Percentiles rank a stretch among this genome's conserved stretches.
phyloP scores from a whole-genome alignment of 37 sponge, comb jelly and placozoan species.

The Aphrocallistes beatrix region DNA sequence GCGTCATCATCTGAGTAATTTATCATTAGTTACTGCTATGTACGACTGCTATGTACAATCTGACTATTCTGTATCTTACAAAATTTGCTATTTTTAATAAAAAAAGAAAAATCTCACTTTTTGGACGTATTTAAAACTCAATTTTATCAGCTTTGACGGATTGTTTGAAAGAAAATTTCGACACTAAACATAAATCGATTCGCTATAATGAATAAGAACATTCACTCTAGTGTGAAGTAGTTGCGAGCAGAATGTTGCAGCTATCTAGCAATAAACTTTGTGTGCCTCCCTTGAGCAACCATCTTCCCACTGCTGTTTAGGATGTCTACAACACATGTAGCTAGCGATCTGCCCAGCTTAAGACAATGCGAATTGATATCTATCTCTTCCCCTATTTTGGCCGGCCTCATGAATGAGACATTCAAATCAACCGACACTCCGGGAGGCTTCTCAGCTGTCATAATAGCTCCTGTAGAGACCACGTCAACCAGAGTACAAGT shows the following conservation, averaged over 20 bases:
- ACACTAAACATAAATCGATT: too few species aligned
- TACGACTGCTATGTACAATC: too few species aligned
- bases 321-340: conserved; percentile 59
- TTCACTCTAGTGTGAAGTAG: too few species aligned
- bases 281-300: conserved; percentile 69
- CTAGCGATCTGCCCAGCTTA: conserved; percentile 63
- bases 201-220: too few species aligned
- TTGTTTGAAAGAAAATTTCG: too few species aligned
- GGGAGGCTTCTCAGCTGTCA: conserved; percentile 42
- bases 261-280: conserved; percentile 34
- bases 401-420: conserved; percentile 64
- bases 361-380: conserved; percentile 54
- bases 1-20: background rate
- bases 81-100: too few species aligned
- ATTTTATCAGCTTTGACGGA: too few species aligned
- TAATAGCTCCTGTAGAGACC: conserved; percentile 62
- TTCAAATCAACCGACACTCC: conserved; percentile 65
- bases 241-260: too few species aligned
- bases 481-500: conserved; percentile 77
- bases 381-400: conserved; percentile 56
- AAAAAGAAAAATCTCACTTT: too few species aligned
- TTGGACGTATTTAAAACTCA: too few species aligned
- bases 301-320: conserved; percentile 35
- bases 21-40: too few species aligned
- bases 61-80: too few species aligned